Evolutionary conservation across 2,113 vertebrate genomes (phyloP).

Genomic region (Agapornis roseicollis): DNA sequence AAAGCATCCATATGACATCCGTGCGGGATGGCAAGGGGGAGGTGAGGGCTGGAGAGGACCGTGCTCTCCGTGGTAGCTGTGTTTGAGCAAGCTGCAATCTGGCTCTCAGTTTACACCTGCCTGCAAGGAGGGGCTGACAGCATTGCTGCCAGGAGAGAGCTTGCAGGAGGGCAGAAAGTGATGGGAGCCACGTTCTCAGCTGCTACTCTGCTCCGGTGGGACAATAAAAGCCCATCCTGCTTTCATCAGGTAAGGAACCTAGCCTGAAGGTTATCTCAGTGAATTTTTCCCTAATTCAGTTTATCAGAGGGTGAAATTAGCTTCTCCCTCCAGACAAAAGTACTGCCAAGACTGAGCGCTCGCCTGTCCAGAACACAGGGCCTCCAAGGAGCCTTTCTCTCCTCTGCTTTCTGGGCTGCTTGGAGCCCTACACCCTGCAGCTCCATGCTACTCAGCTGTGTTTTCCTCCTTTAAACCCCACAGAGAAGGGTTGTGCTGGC

Average conservation of each 20-base stretch:
- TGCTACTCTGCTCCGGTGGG: background rate
- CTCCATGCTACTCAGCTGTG: background rate
- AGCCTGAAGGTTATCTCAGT: background rate
- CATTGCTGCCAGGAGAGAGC: background rate
- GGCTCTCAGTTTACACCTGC: background rate
- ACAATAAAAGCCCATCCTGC: background rate
- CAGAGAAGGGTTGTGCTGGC: background rate
- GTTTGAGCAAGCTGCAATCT: background rate
- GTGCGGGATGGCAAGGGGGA: background rate
- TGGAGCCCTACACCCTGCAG: rapidly evolving
- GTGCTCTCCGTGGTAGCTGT: rapidly evolving
- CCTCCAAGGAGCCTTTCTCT: background rate
- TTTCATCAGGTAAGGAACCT: background rate
- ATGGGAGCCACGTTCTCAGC: background rate
- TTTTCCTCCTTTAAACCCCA: background rate
- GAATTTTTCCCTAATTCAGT: background rate
- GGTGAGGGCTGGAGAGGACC: background rate
- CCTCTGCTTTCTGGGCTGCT: background rate
- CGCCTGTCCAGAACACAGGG: background rate
- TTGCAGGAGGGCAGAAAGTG: rapidly evolving
- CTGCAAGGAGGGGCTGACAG: background rate
- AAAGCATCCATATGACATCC: background rate
- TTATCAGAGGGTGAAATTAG: background rate
- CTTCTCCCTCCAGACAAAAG: rapidly evolving
- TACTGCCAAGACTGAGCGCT: background rate